Evolutionary conservation across 1,140 invertebrate genomes (phyloP).

Genomic region (Pollicipes pollicipes): DNA sequence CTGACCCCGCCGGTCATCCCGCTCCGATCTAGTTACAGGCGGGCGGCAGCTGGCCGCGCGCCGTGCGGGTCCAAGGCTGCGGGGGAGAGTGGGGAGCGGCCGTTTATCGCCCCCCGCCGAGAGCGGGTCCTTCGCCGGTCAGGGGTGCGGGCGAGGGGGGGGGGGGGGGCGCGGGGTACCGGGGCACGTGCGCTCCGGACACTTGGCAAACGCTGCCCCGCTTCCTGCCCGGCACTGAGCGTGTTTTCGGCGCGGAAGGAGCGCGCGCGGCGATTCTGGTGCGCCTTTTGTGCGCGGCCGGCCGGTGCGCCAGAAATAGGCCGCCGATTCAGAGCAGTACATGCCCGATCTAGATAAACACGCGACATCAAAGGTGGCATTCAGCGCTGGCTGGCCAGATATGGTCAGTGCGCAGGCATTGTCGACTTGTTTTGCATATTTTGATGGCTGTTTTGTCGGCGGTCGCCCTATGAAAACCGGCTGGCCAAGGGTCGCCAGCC

Average conservation of each 20-base stretch:
- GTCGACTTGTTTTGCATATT: constrained; percentile 2
- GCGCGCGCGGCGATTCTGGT: no score
- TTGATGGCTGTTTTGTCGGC: background rate
- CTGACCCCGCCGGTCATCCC: background rate
- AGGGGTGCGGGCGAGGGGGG: background rate
- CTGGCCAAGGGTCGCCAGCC: background rate
- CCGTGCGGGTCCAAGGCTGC: background rate
- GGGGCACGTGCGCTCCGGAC: background rate
- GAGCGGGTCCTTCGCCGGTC: no score
- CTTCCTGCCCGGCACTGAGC: background rate
- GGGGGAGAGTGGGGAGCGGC: no score
- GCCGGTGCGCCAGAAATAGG: background rate
- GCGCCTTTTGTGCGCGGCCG: background rate
- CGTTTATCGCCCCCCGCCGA: background rate
- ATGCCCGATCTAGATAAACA: constrained; percentile 1
- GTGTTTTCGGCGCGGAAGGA: background rate
- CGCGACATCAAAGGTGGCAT: background rate
- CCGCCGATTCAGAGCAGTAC: background rate
- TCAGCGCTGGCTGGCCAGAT: background rate
- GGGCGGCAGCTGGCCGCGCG: background rate
- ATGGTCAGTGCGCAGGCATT: background rate
- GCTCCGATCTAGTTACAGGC: background rate
- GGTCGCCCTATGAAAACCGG: background rate
- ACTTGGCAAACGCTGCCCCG: background rate
- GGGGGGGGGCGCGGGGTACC: no score